Conservation (phyloP, 2,797 vertebrate genomes). For the Carduelis carduelis region DNA sequence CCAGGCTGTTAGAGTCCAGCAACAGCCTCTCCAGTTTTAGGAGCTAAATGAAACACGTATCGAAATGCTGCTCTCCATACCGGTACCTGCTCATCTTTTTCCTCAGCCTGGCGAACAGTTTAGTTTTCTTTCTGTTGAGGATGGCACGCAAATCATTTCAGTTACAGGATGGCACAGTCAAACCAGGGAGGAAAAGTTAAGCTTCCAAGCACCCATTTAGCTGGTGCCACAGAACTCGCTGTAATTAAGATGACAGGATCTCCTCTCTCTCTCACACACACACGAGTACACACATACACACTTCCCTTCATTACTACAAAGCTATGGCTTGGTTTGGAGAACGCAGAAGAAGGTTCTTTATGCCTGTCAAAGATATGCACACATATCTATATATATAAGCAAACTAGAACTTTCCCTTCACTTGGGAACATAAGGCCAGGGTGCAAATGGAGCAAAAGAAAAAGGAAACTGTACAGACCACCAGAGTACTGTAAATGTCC, state of each 20-base stretch:
- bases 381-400: neutral
- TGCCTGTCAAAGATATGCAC: neutral
- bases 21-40: slow-evolving; percentile 49
- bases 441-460: neutral
- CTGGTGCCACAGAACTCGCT: neutral
- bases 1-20: slow-evolving; percentile 64
- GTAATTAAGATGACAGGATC: neutral
- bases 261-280: neutral
- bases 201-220: neutral
- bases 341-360: neutral
- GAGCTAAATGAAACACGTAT: slow-evolving; percentile 23
- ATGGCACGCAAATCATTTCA: slow-evolving; percentile 60
- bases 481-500: neutral
- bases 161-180: slow-evolving; percentile 53
- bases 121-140: slow-evolving; percentile 84
- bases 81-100: slow-evolving; percentile 82
- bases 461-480: neutral
- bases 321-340: neutral
- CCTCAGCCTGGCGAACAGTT: slow-evolving; percentile 82
- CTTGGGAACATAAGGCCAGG: neutral
- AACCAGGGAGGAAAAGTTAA: slow-evolving; percentile 44
- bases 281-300: rapidly evolving
- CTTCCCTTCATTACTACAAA: neutral
- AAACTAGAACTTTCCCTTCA: neutral
- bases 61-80: slow-evolving; percentile 51